A percentile compares a stretch with the other conserved stretches of the same genome.
Conservation (phyloP, 2,888 invertebrate genomes). For the Lobophora halterata region DNA sequence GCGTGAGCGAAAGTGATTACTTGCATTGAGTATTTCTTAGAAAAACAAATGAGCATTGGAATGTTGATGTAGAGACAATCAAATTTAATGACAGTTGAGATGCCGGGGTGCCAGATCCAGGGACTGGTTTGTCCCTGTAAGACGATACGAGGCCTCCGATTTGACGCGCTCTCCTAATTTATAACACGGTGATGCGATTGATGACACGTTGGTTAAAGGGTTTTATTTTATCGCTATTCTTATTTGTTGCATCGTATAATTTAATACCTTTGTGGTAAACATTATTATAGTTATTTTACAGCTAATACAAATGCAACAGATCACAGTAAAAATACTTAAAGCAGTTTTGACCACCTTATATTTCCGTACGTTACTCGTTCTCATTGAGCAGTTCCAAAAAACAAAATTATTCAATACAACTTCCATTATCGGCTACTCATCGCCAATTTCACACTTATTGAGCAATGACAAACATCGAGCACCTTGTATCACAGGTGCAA, state of each 20-base stretch:
- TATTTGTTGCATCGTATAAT: conserved; percentile 45
- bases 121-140: conserved; percentile 51
- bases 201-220: conserved; percentile 56
- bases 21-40: conserved; percentile 23
- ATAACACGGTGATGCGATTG: conserved; percentile 66
- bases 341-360: too few relatives aligned
- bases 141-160: conserved; percentile 48
- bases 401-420: conserved; percentile 45
- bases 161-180: conserved; percentile 61
- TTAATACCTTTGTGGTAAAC: too few relatives aligned
- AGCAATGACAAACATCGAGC: conserved; percentile 48
- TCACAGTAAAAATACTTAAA: too few relatives aligned
- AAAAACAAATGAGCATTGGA: conserved; percentile 18
- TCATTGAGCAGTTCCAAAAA: too few relatives aligned
- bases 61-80: conserved; percentile 24
- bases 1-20: conserved; percentile 26
- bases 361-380: too few relatives aligned
- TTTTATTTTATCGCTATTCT: conserved; percentile 55
- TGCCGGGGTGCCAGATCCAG: conserved; percentile 39
- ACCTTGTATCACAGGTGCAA: conserved; percentile 29
- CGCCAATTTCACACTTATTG: conserved; percentile 63
- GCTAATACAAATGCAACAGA: too few relatives aligned
- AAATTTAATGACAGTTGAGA: conserved; percentile 44
- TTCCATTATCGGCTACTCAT: conserved; percentile 48
- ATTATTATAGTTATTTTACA: too few relatives aligned